Percentiles rank a stretch among this genome's conserved stretches.
Conservation (phyloP, 2,888 invertebrate genomes). For the Yponomeuta plumbellus region DNA sequence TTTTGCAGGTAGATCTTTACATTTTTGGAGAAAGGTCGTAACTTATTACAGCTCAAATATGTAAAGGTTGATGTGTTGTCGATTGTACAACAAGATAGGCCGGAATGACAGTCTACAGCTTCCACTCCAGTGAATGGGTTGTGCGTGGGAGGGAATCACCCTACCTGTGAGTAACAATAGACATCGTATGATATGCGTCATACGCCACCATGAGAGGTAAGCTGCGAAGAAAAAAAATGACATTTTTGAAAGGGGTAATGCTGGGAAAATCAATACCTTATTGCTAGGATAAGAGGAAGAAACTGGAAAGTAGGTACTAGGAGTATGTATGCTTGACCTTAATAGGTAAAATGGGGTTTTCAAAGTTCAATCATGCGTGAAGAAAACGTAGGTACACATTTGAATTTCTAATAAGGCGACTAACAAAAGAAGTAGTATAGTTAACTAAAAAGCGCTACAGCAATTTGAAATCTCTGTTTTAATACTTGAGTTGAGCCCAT, state of each 20-base stretch:
- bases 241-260: neutral
- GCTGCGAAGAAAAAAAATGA: neutral
- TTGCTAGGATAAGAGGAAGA: neutral
- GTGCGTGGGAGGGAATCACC: constrained; percentile 68
- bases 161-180: constrained; percentile 57
- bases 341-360: too few species aligned
- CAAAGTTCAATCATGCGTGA: neutral
- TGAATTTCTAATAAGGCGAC: neutral
- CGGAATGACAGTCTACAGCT: constrained; percentile 32
- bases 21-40: too few species aligned
- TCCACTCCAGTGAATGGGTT: constrained; percentile 59
- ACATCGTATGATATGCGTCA: constrained; percentile 45
- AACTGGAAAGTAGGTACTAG: neutral
- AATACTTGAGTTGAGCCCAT: neutral
- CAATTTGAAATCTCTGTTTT: neutral
- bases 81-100: neutral
- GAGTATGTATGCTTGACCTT: neutral
- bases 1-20: neutral
- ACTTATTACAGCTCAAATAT: too few species aligned
- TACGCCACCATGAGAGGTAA: constrained; percentile 36
- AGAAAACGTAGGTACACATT: neutral
- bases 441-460: neutral
- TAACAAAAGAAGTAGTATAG: neutral
- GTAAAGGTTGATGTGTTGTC: too few species aligned
- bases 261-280: neutral